Evolutionary conservation across 2,113 vertebrate species (phyloP), one percentile per base, ranked within the genome.

Genomic region (Tamias sibiricus): DNA sequence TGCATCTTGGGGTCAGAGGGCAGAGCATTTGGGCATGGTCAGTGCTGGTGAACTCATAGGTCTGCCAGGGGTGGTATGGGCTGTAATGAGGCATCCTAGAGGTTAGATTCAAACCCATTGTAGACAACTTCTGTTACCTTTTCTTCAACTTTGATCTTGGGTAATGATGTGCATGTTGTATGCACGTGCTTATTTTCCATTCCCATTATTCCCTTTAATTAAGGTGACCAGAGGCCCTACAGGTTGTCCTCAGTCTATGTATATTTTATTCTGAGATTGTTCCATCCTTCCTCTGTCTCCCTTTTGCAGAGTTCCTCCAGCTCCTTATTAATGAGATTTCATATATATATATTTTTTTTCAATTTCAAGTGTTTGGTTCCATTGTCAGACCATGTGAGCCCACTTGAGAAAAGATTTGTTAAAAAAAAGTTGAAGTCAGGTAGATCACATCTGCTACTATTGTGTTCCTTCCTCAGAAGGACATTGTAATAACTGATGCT

Each of bases 311-410:
- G 16, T 28, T 68, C 74, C 16, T 91, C 26, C 16, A 88, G 52
- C 64, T 89, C 57, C 32, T 90, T 54, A 16, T 79, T 92, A 93
- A 89, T 32, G 4, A 76, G 44, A 90, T 86, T 83, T 95, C 92
- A 28, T 89, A 54, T 1, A 10, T 54, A n/a, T n/a, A n/a, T n/a
- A n/a, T n/a, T n/a, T 57, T 87, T 19, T 84, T 44, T 28, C n/a
- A 89, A 71, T 93, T 81, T 87, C 37, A 76, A 68, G 26, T 64
- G 6, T 47, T 72, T 71, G 42, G 12, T 84, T 89, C 10, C 57
- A 68, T 57, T 57, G 14, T 66, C 40, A 64, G 62, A 86, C 35
- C 14, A 49, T 30, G 17, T 79, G 64, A 57, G 10, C 40, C 40
- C 37, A 79, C 6, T 35, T 28, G 24, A 87, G 74, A 28, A n/a